Base-by-base conservation (phyloP, 1,140 invertebrate species). In the Schlechtendalia chinensis region DNA sequence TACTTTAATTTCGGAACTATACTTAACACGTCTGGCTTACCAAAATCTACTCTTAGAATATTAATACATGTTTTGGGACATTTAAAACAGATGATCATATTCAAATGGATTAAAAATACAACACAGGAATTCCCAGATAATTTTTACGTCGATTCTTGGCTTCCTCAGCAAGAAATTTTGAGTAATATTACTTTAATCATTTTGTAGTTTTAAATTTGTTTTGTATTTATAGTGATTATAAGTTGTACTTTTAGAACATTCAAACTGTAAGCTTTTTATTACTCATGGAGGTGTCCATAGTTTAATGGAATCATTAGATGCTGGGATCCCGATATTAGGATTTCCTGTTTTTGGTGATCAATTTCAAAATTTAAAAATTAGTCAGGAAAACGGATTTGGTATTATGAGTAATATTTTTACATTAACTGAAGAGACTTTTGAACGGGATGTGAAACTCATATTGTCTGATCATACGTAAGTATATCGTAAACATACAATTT, bases 231-330 rank as follows among this genome's bases (percentile, higher is more conserved):
- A 71, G 16, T 50, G 5, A 17, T 17, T 0, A 11, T 0, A 71
- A 10, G 3, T 71, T 71, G 17, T 50, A n/a, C 65, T 59, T 82
- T 65, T 65, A 84, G 87, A 83, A 4, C 88, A 89, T 82, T 67
- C 84, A 19, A 86, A 87, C 53, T 69, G 86, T 17, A 85, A 85
- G 82, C 82, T 88, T 0, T 90, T 90, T 82, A 87, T 90, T 50
- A 87, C 87, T 5, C 89, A 89, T 82, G 88, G 88, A 16, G 89
- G 90, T 50, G 83, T 88, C 16, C 85, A 89, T 29, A 87, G 88
- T n/a, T 82, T 87, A n/a, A 87, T 86, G 79, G 89, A 90, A 83
- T 85, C 86, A 27, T 83, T 87, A 74, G 86, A 86, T 82, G 83
- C 87, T 81, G 86, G 88, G 24, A 85, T 88, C 27, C 88, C 89